Evolutionary conservation across 2,797 vertebrate genomes (phyloP).

Genomic region (Sebastes matsubarae): DNA sequence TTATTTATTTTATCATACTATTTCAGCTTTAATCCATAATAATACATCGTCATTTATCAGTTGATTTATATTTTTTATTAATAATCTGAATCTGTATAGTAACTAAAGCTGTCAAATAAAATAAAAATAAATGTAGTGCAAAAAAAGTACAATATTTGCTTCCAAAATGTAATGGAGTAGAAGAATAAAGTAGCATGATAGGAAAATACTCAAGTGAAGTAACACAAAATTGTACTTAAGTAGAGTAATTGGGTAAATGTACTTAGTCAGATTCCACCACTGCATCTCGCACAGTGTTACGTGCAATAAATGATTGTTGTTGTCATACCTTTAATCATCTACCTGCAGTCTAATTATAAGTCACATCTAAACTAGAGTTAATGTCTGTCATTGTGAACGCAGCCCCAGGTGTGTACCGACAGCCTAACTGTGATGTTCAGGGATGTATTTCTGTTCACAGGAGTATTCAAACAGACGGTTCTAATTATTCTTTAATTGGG

Average conservation of each 20-base stretch:
- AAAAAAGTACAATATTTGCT: neutral
- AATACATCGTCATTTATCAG: too few relatives aligned
- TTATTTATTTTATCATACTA: too few relatives aligned
- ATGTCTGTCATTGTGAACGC: neutral
- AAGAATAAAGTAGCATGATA: neutral
- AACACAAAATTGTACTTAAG: neutral
- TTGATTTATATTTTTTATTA: too few relatives aligned
- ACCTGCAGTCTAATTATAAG: neutral
- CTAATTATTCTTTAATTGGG: conserved; percentile 38
- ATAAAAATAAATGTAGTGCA: neutral
- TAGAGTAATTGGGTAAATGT: neutral
- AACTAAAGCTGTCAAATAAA: too few relatives aligned
- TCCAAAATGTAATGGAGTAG: neutral
- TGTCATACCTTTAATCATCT: neutral
- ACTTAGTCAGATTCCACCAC: neutral
- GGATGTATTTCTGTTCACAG: neutral
- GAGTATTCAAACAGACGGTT: conserved; percentile 27
- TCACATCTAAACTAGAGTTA: neutral
- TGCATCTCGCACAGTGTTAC: neutral
- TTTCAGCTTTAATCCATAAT: too few relatives aligned
- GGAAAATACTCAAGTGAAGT: neutral
- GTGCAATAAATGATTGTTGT: neutral
- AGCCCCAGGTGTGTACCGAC: neutral
- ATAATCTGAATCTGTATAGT: too few relatives aligned
- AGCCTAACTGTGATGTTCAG: conserved; percentile 4